Conservation (phyloP, 2,113 vertebrate genomes). For the Phocoena phocoena region DNA sequence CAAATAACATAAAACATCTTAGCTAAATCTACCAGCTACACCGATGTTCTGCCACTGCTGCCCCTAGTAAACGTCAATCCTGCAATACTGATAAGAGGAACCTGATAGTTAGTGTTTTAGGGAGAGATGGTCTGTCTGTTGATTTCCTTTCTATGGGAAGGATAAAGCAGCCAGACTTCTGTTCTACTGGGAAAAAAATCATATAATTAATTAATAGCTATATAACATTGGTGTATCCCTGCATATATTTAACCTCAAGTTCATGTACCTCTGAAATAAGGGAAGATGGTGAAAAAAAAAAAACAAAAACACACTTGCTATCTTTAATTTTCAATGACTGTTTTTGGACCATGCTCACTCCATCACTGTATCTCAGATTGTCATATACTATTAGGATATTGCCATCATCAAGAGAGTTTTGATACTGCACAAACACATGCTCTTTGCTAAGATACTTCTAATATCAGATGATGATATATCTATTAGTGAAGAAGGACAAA, state of each 20-base stretch:
- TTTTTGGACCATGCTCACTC: background rate
- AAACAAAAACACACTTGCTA: background rate
- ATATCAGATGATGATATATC: background rate
- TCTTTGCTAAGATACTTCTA: background rate
- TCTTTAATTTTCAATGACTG: background rate
- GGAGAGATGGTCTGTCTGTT: background rate
- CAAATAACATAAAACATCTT: background rate
- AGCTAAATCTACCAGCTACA: background rate
- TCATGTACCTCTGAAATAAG: background rate
- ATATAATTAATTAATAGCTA: background rate
- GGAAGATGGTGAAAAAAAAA: background rate
- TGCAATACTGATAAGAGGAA: background rate
- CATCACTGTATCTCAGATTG: background rate
- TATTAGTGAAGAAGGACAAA: background rate
- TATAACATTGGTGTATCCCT: background rate
- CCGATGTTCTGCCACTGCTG: background rate
- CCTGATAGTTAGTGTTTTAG: background rate
- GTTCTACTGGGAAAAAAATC: background rate
- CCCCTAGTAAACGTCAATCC: background rate
- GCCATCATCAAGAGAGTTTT: background rate
- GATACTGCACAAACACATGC: background rate
- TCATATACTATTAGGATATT: background rate
- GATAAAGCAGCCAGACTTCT: background rate
- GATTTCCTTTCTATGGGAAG: background rate
- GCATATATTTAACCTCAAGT: background rate